Evolutionary conservation across 1,140 invertebrate genomes (phyloP), one percentile per base, ranked within the genome.

Genomic region (Manduca sexta): DNA sequence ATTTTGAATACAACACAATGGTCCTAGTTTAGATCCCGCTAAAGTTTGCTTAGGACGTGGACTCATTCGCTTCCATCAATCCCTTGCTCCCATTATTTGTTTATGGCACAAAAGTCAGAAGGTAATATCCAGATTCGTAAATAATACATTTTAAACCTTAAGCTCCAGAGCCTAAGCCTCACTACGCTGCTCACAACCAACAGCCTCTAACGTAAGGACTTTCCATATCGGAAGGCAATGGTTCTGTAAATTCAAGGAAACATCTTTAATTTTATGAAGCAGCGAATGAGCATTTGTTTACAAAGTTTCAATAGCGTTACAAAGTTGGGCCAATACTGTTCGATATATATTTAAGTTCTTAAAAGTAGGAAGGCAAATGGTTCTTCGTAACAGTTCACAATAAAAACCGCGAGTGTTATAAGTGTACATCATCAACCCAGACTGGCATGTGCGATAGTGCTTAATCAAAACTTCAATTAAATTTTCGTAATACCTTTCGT

Each of bases 401-500:
- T 26, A 5, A 26, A 26, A 26, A 26, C 8, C 21, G 8, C 21
- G 21, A 26, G 8, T 1, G 4, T 26, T 26, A 26, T 26, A 26
- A 26, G 21, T 26, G 21, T 26, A 26, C 21, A 26, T 39, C 37
- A 13, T 47, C 18, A 34, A 30, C 21, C 37, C 37, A 51, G 55
- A 12, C 60, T 70, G 65, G 54, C 54, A 56, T 62, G 47, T 64
- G 62, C 56, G 62, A 74, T 72, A 74, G 67, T 74, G 58, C 61
- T 74, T 75, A 72, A 75, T 78, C 69, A 76, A 76, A 76, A 74
- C 65, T 76, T 74, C 70, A 79, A 79, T 74, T 76, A 76, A 76
- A 79, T 76, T 71, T 73, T 57, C 69, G 67, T 73, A 72, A 69
- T 68, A 70, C 70, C 66, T 70, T 74, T 69, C 68, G 60, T 60